Conservation (phyloP, 1,140 invertebrate species). For the Trichonephila inaurata region DNA sequence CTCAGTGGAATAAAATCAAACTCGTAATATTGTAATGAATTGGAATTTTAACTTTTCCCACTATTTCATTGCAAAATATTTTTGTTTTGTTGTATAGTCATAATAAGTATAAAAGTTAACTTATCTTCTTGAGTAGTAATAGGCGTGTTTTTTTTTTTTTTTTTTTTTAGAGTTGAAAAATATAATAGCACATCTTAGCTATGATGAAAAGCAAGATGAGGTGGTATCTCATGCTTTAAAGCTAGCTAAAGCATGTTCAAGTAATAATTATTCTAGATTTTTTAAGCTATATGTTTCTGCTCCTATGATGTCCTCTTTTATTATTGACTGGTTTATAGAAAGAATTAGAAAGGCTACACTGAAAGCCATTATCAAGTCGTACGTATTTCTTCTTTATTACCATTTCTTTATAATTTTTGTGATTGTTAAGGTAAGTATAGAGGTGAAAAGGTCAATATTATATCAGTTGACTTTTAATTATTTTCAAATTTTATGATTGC, state of each 20-base stretch:
- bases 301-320: conserved; percentile 96
- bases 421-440: conserved; percentile 56
- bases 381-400: conserved; percentile 83
- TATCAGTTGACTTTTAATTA: too few relatives aligned
- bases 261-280: conserved; percentile 94
- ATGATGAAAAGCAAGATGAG: conserved; percentile 89
- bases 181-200: conserved; percentile 89
- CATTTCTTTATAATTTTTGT: conserved; percentile 46
- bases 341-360: conserved; percentile 94
- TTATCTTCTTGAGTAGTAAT: too few relatives aligned
- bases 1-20: too few relatives aligned
- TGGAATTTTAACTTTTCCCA: too few relatives aligned
- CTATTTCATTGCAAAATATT: too few relatives aligned
- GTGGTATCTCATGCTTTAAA: conserved; percentile 93
- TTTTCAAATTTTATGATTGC: background rate
- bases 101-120: too few relatives aligned
- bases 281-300: conserved; percentile 93
- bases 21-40: too few relatives aligned
- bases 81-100: too few relatives aligned
- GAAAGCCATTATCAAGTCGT: conserved; percentile 97
- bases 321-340: conserved; percentile 98
- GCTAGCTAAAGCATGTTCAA: conserved; percentile 93
- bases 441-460: background rate
- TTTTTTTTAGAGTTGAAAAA: conserved; percentile 93
- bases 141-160: conserved; percentile 76